Percentiles rank a stretch among this genome's conserved stretches.
phyloP scores from a whole-genome alignment of 2,113 vertebrate genomes.

The Periophthalmus modestus region DNA sequence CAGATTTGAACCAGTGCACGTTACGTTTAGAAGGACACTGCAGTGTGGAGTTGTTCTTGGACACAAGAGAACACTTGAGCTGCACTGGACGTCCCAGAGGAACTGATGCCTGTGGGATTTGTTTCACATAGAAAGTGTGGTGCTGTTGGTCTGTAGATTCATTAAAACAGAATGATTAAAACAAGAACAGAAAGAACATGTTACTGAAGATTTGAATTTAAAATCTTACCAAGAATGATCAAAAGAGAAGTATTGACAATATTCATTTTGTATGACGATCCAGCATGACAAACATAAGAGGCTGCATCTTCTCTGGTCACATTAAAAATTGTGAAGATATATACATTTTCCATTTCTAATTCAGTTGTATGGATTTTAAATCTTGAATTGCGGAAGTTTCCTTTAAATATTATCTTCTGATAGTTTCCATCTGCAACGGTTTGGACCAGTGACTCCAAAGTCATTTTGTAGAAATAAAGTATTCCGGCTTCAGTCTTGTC shows the following conservation, averaged over 20 bases:
- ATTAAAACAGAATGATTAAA: background rate
- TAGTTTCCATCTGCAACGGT: background rate
- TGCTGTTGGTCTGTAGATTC: background rate
- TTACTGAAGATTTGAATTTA: background rate
- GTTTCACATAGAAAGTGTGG: background rate
- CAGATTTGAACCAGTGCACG: constrained; percentile 47
- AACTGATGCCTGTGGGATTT: constrained; percentile 19
- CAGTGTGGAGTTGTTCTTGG: background rate
- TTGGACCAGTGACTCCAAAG: constrained; percentile 31
- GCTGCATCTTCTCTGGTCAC: constrained; percentile 54
- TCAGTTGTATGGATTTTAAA: background rate
- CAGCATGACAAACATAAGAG: constrained; percentile 50
- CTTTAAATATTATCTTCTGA: accelerated
- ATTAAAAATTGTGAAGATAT: constrained; percentile 37
- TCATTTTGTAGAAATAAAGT: constrained; percentile 44
- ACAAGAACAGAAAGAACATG: constrained; percentile 7
- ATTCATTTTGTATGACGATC: accelerated
- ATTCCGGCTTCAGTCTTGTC: accelerated
- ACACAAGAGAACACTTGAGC: constrained; percentile 55
- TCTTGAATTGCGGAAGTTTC: constrained; percentile 3
- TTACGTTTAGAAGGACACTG: constrained; percentile 30
- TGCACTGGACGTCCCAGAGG: constrained; percentile 5
- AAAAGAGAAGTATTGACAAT: constrained; percentile 13
- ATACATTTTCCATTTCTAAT: accelerated
- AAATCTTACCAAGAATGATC: constrained; percentile 48